Conservation (phyloP, 1,140 invertebrate genomes). For the Nylanderia fulva region DNA sequence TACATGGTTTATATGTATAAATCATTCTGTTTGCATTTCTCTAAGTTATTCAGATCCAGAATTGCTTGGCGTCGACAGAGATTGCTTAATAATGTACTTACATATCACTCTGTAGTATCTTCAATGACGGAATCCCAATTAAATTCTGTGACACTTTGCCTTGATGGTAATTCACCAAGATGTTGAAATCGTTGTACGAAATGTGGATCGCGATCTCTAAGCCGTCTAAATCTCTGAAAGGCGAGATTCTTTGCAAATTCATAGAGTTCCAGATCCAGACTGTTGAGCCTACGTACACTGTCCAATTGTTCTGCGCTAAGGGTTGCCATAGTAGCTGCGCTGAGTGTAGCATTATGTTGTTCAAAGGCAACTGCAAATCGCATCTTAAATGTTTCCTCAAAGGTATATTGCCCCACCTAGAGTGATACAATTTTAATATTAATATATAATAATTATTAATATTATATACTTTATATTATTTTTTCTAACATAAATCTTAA, state of each 20-base stretch:
- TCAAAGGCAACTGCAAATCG: constrained; percentile 95
- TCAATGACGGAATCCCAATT: constrained; percentile 94
- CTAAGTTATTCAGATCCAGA: constrained; percentile 67
- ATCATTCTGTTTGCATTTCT: constrained; percentile 64
- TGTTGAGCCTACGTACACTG: constrained; percentile 93
- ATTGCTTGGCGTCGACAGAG: constrained; percentile 25
- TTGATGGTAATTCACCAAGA: constrained; percentile 90
- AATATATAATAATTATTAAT: neutral
- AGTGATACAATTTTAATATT: neutral
- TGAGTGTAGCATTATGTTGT: constrained; percentile 95
- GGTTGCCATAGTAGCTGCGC: constrained; percentile 91
- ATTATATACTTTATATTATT: neutral
- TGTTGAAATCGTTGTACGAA: constrained; percentile 93
- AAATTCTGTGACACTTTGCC: constrained; percentile 92
- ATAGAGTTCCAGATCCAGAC: constrained; percentile 97
- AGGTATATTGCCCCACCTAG: constrained; percentile 96
- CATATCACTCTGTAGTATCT: constrained; percentile 87
- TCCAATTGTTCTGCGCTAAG: constrained; percentile 91
- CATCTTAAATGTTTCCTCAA: constrained; percentile 98
- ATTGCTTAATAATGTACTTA: constrained; percentile 62
- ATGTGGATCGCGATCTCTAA: constrained; percentile 92
- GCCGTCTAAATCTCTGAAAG: constrained; percentile 91
- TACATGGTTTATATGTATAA: constrained; percentile 63
- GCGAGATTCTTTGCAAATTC: constrained; percentile 96
- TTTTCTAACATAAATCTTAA: neutral